A percentile compares a stretch with the other conserved stretches of the same genome.
phyloP scores from a whole-genome alignment of 2,113 vertebrate genomes.

The Cynocephalus volans region DNA sequence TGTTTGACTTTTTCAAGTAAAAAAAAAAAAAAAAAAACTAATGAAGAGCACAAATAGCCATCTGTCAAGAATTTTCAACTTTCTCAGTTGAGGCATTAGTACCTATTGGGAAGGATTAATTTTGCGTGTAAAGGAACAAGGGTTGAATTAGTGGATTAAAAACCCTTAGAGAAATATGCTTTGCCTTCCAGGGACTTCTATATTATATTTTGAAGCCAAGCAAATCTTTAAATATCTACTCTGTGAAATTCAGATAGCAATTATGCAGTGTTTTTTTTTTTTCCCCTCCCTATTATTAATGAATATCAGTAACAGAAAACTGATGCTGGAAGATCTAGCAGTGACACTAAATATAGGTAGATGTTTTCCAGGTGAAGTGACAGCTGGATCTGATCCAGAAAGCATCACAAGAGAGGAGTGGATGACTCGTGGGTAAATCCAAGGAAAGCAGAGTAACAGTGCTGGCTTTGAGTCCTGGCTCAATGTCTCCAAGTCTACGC shows the following conservation, averaged over 20 bases:
- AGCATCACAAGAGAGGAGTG: background rate
- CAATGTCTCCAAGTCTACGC: rapidly evolving
- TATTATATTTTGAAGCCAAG: slow-evolving; percentile 41
- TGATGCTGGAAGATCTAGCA: background rate
- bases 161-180: background rate
- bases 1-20: slow-evolving; percentile 17
- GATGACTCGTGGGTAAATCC: rapidly evolving
- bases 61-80: slow-evolving; percentile 64
- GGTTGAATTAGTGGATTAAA: slow-evolving; percentile 30
- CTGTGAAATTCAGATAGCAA: slow-evolving; percentile 57
- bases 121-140: slow-evolving; percentile 3
- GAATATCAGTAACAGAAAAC: slow-evolving; percentile 23
- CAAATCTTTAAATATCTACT: slow-evolving; percentile 53
- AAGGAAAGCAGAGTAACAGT: background rate
- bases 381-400: background rate
- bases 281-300: background rate
- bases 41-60: slow-evolving; percentile 16
- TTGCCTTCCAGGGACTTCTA: background rate
- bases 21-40: slow-evolving; percentile 54
- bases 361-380: background rate
- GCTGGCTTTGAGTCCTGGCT: background rate
- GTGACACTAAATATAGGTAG: background rate
- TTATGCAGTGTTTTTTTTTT: background rate
- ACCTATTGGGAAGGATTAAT: slow-evolving; percentile 34
- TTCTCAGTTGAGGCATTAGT: background rate